phyloP scores from a whole-genome alignment of 2,797 vertebrate species.

The Thamnophis elegans region DNA sequence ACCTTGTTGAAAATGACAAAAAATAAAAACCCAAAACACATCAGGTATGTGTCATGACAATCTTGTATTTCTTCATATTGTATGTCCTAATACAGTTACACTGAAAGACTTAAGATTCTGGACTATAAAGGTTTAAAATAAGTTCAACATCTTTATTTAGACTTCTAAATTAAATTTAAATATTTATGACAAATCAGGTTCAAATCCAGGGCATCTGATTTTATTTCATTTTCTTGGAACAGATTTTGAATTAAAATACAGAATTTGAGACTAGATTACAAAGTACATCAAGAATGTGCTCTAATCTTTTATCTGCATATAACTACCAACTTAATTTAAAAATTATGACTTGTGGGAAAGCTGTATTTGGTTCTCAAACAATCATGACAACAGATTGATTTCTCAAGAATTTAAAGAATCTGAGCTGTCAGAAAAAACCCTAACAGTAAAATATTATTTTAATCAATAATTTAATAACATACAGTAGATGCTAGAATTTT shows the following conservation, averaged over 20 bases:
- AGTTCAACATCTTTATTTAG: constrained; percentile 1
- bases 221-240: constrained; percentile 19
- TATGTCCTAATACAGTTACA: neutral
- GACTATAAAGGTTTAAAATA: constrained; percentile 4
- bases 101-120: neutral
- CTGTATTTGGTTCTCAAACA: neutral
- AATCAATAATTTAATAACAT: constrained; percentile 32
- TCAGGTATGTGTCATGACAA: neutral
- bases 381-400: neutral
- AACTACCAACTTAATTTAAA: neutral
- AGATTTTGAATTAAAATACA: neutral
- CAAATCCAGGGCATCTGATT: neutral
- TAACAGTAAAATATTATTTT: constrained; percentile 17
- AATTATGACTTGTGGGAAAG: neutral
- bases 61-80: constrained; percentile 36
- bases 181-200: constrained; percentile 13
- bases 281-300: neutral
- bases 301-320: neutral
- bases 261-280: neutral
- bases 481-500: neutral
- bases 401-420: neutral
- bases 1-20: constrained; percentile 50
- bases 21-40: constrained; percentile 44
- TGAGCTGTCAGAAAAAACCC: neutral
- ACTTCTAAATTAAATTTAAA: constrained; percentile 5